These are phyloP conservation scores for Crenichthys baileyi DNA, from an alignment of 2,797 vertebrate genomes.

Conservation along the genomic window DNA sequence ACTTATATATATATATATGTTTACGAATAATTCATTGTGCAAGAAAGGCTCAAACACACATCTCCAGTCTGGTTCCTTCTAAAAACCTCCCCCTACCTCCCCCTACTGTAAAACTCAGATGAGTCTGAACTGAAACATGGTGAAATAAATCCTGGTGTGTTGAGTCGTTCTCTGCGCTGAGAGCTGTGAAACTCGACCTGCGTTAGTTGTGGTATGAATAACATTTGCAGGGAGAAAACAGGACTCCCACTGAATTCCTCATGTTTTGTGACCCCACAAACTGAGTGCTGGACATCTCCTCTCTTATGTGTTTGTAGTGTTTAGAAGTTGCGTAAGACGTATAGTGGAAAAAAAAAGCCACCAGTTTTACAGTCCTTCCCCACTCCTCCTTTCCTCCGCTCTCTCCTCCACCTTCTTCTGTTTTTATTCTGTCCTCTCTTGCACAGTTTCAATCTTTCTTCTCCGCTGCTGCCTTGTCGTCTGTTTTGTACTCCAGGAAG, in stretches of 20 bases:
- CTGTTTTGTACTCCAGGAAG: constrained; percentile 85
- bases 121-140: constrained; percentile 27
- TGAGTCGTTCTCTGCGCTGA: constrained; percentile 7
- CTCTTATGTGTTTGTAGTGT: constrained; percentile 43
- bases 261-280: constrained; percentile 42
- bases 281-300: constrained; percentile 37
- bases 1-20: constrained; percentile 36
- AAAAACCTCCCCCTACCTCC: too few relatives aligned
- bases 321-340: constrained; percentile 61
- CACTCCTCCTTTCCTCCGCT: constrained; percentile 1
- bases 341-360: constrained; percentile 32
- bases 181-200: constrained; percentile 29
- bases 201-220: constrained; percentile 55
- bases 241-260: constrained; percentile 31
- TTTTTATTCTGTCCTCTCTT: constrained; percentile 8
- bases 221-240: constrained; percentile 53
- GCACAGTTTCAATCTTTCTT: constrained; percentile 52
- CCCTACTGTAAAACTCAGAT: not conserved
- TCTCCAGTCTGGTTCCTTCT: constrained; percentile 18
- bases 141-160: constrained; percentile 33
- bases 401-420: constrained; percentile 3
- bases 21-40: constrained; percentile 53
- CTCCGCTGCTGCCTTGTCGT: constrained; percentile 88
- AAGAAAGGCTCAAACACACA: constrained; percentile 51
- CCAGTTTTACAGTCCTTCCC: constrained; percentile 40